Percentiles rank a stretch among this genome's conserved stretches.
phyloP scores from a whole-genome alignment of 2,113 vertebrate genomes.

The Erythrocercus mccallii region DNA sequence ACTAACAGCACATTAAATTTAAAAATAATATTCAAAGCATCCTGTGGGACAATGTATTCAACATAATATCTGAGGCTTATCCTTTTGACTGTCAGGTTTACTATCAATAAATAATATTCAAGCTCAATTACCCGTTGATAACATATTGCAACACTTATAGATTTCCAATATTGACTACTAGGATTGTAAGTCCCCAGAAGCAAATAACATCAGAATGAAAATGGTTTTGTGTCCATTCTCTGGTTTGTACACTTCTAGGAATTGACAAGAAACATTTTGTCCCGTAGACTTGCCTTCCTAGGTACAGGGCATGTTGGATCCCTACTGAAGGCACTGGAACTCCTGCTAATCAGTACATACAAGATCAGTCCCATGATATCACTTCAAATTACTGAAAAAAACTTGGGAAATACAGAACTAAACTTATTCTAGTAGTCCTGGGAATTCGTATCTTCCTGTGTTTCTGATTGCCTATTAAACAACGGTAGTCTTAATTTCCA shows the following conservation, averaged over 20 bases:
- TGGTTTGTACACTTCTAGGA: background rate
- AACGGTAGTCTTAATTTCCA: slow-evolving; percentile 48
- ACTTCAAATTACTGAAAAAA: background rate
- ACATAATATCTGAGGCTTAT: background rate
- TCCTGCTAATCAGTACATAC: background rate
- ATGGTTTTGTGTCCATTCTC: background rate
- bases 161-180: background rate
- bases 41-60: background rate
- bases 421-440: slow-evolving; percentile 17
- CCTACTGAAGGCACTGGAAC: background rate
- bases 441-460: slow-evolving; percentile 20
- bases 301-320: background rate
- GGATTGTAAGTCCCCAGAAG: background rate
- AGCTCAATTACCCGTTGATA: background rate
- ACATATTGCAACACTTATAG: background rate
- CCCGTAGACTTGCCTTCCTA: background rate
- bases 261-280: background rate
- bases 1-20: background rate
- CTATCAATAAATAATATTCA: slow-evolving; percentile 2
- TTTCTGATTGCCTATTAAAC: slow-evolving; percentile 22
- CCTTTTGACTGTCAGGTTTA: background rate
- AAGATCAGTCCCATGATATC: background rate
- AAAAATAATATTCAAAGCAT: background rate
- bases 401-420: background rate
- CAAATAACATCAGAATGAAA: background rate